Evolutionary conservation across 2,888 invertebrate genomes (phyloP).

Genomic region (Heliconius ethilla): DNA sequence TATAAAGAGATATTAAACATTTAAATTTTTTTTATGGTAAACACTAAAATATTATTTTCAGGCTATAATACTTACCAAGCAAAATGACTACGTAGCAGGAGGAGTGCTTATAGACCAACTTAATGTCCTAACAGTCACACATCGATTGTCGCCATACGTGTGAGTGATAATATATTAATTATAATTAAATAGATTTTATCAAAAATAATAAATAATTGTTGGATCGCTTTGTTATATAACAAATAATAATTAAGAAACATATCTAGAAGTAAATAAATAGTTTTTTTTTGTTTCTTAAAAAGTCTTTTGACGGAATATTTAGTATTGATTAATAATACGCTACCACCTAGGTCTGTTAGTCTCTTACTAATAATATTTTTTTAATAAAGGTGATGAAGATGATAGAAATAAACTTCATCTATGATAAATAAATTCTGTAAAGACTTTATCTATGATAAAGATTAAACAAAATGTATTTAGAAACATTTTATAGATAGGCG

Average conservation of each 20-base stretch:
- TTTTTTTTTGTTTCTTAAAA: not conserved
- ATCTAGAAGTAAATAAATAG: too few species aligned
- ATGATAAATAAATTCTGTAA: too few species aligned
- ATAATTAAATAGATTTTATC: not conserved
- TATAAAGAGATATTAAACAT: not conserved
- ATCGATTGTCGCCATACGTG: constrained; percentile 84
- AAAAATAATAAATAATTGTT: too few species aligned
- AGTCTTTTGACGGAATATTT: not conserved
- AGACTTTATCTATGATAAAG: too few species aligned
- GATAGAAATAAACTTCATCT: too few species aligned
- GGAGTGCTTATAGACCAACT: constrained; percentile 86
- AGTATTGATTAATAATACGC: not conserved
- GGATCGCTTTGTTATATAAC: too few species aligned
- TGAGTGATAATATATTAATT: constrained; percentile 61
- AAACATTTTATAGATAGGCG: not conserved
- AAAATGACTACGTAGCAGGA: constrained; percentile 86
- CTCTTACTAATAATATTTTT: not conserved
- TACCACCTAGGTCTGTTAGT: not conserved
- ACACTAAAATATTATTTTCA: constrained; percentile 56
- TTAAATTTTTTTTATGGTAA: not conserved
- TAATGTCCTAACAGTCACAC: constrained; percentile 88
- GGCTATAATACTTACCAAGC: constrained; percentile 81
- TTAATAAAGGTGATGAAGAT: not conserved
- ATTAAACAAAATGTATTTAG: too few species aligned
- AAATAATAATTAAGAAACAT: too few species aligned